A percentile compares a stretch with the other conserved stretches of the same genome.
Conservation (phyloP, 1,140 invertebrate genomes). For the Manduca sexta region DNA sequence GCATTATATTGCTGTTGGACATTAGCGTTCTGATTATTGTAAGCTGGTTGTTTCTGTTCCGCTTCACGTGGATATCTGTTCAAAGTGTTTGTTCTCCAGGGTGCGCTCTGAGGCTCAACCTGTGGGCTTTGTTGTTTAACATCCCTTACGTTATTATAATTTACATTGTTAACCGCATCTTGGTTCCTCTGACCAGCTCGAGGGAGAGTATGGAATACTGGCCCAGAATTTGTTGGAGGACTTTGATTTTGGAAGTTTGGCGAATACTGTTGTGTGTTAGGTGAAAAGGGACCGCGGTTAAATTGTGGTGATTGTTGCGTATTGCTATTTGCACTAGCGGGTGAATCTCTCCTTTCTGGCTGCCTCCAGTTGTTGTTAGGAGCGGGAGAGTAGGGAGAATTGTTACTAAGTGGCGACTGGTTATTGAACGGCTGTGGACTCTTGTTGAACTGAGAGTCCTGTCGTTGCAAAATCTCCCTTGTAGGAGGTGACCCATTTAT, state of each 20-base stretch:
- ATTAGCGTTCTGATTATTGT: conserved; percentile 33
- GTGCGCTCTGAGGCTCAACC: conserved; percentile 40
- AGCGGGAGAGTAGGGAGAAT: conserved; percentile 48
- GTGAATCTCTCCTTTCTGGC: conserved; percentile 60
- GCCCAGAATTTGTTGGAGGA: conserved; percentile 28
- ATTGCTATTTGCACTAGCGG: conserved; percentile 23
- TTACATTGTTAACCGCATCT: conserved; percentile 37
- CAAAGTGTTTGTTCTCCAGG: conserved; percentile 61
- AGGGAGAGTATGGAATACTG: conserved; percentile 54
- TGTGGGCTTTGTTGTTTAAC: conserved; percentile 26
- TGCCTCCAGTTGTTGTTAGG: conserved; percentile 62
- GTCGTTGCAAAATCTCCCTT: conserved; percentile 59
- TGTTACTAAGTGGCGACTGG: conserved; percentile 43
- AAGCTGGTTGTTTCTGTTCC: conserved; percentile 36
- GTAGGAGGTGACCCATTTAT: conserved; percentile 51
- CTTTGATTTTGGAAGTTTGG: conserved; percentile 39
- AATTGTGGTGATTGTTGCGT: conserved; percentile 43
- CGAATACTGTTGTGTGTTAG: conserved; percentile 26
- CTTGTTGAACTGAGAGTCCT: conserved; percentile 71
- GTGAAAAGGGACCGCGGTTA: conserved; percentile 53
- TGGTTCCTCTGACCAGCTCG: conserved; percentile 44
- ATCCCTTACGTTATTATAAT: conserved; percentile 37
- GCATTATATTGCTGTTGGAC: conserved; percentile 42
- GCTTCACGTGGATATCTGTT: conserved; percentile 40
- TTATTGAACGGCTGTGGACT: conserved; percentile 62